Conservation (phyloP, 2,888 invertebrate species). For the Cryptus armator region DNA sequence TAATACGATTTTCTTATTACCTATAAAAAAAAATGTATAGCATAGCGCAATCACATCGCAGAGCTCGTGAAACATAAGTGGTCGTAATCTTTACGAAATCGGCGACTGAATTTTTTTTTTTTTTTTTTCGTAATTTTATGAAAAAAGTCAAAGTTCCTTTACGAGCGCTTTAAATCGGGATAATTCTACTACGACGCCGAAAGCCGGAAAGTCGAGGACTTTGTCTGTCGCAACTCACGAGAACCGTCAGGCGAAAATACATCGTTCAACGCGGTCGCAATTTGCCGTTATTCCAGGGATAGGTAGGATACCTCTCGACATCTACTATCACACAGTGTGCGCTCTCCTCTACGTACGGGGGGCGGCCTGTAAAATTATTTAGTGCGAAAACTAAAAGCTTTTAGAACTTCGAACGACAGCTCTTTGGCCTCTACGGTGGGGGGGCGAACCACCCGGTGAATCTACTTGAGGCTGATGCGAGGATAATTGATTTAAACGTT, state of each 20-base stretch:
- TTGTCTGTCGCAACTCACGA: background rate
- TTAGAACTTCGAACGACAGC: constrained; percentile 77
- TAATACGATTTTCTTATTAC: no score
- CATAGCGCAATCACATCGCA: no score
- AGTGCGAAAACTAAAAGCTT: constrained; percentile 79
- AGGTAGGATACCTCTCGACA: background rate
- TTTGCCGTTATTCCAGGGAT: background rate
- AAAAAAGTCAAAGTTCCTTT: background rate
- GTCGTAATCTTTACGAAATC: no score
- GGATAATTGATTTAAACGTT: constrained; percentile 79
- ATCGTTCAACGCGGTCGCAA: background rate
- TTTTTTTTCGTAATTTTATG: background rate
- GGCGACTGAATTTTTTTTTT: background rate
- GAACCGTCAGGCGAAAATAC: background rate
- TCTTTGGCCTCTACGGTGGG: constrained; percentile 59
- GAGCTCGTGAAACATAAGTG: no score
- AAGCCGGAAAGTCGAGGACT: background rate
- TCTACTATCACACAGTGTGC: background rate
- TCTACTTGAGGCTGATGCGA: constrained; percentile 79
- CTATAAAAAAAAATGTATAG: no score
- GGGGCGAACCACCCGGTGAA: constrained; percentile 55
- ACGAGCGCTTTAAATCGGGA: background rate
- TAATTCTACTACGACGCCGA: background rate
- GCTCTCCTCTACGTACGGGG: background rate
- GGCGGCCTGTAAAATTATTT: constrained; percentile 72